These are phyloP conservation scores for Bos indicus DNA, from an alignment of 2,113 vertebrate genomes.

Conservation along the genomic window DNA sequence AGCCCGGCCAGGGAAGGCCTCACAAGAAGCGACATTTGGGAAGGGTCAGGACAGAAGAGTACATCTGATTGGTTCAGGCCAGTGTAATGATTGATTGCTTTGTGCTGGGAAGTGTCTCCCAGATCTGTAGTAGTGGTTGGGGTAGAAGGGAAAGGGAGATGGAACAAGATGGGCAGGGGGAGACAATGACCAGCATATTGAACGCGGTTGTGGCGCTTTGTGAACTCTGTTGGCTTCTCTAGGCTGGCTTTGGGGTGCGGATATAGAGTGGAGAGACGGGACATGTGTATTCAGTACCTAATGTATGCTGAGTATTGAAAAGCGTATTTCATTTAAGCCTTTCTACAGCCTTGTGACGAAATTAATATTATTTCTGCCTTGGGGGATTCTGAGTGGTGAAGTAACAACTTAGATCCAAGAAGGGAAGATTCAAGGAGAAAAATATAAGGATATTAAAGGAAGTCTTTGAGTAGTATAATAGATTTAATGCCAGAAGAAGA, in stretches of 20 bases:
- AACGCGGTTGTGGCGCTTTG: accelerated
- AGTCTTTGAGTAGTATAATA: background rate
- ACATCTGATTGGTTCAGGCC: background rate
- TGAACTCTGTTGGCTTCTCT: background rate
- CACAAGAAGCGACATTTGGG: background rate
- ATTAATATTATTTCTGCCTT: background rate
- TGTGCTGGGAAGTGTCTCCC: background rate
- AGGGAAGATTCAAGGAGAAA: background rate
- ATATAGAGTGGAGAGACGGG: background rate
- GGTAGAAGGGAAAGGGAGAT: background rate
- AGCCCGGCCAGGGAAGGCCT: background rate
- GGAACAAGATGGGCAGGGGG: background rate
- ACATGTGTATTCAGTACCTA: background rate
- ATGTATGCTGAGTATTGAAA: background rate
- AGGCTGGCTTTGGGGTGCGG: background rate
- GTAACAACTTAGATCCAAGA: background rate
- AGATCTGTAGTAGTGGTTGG: background rate
- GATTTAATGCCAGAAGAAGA: background rate
- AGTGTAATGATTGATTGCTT: background rate
- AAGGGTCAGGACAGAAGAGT: background rate
- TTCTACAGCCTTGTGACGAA: background rate
- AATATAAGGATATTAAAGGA: background rate
- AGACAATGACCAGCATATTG: background rate
- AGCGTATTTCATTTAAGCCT: background rate
- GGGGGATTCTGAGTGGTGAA: background rate